Evolutionary conservation across 2,888 invertebrate genomes (phyloP).

Genomic region (Cantharis lateralis): DNA sequence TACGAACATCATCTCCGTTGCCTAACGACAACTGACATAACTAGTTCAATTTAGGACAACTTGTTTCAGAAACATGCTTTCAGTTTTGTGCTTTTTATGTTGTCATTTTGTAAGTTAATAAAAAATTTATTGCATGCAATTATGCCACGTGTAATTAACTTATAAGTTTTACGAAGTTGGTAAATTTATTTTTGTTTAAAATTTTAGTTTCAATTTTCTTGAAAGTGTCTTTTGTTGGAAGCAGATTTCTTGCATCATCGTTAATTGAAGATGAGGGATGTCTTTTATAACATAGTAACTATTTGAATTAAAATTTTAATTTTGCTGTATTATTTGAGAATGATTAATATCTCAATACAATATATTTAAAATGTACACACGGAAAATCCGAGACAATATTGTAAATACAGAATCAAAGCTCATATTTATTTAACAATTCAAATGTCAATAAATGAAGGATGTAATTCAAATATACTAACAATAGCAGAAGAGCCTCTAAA

Average conservation of each 20-base stretch:
- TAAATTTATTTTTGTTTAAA: not conserved
- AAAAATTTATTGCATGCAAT: not conserved
- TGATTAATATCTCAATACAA: not conserved
- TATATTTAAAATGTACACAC: not conserved
- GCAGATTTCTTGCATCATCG: too few relatives aligned
- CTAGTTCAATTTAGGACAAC: not conserved
- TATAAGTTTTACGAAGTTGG: not conserved
- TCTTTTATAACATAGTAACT: too few relatives aligned
- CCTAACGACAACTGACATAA: not conserved
- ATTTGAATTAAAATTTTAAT: too few relatives aligned
- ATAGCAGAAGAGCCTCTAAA: not conserved
- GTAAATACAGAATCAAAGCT: not conserved
- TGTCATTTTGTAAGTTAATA: not conserved
- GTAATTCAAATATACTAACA: not conserved
- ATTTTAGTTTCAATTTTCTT: not conserved
- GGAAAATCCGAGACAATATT: not conserved
- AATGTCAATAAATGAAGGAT: not conserved
- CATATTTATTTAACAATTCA: not conserved
- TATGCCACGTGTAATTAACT: not conserved
- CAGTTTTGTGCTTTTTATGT: not conserved
- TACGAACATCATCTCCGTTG: not conserved
- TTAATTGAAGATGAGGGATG: too few relatives aligned
- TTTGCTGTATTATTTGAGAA: not conserved
- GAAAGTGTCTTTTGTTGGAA: not conserved
- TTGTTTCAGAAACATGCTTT: not conserved